Conservation (phyloP, 1,140 invertebrate genomes). For the Drosophila kurseongensis region DNA sequence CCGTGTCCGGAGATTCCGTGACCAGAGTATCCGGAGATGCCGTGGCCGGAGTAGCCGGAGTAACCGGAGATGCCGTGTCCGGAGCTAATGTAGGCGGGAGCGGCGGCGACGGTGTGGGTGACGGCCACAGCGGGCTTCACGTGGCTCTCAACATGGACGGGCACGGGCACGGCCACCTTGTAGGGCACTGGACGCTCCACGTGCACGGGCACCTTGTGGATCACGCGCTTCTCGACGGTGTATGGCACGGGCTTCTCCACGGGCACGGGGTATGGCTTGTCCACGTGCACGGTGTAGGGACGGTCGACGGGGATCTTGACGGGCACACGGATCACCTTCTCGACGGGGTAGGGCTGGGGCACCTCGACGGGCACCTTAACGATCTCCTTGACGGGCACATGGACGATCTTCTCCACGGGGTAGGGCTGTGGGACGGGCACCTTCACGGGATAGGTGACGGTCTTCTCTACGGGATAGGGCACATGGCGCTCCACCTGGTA, state of each 20-base stretch:
- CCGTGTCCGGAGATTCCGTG: conserved; percentile 46
- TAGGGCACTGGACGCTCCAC: conserved; percentile 87
- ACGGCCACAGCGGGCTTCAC: conserved; percentile 63
- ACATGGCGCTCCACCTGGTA: conserved; percentile 88
- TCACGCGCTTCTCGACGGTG: conserved; percentile 87
- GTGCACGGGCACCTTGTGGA: conserved; percentile 84
- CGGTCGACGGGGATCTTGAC: conserved; percentile 87
- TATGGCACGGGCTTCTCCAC: conserved; percentile 88
- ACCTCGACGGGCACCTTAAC: conserved; percentile 88
- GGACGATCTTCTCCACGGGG: conserved; percentile 87
- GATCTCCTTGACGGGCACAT: conserved; percentile 87
- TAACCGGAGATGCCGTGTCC: conserved; percentile 42
- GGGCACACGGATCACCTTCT: conserved; percentile 85
- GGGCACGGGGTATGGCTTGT: conserved; percentile 86
- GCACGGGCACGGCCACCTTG: conserved; percentile 87
- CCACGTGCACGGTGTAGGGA: conserved; percentile 87
- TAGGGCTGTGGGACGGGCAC: conserved; percentile 88
- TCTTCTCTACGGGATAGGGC: conserved; percentile 88
- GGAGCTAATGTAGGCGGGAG: conserved; percentile 39
- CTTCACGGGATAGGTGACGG: conserved; percentile 88
- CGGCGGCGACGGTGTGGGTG: conserved; percentile 59
- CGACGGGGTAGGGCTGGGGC: conserved; percentile 88
- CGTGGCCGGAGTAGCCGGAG: conserved; percentile 36
- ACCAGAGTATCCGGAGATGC: conserved; percentile 41
- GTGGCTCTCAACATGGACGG: conserved; percentile 85